phyloP scores from a whole-genome alignment of 2,888 invertebrate species.

The Cataglyphis livida region DNA sequence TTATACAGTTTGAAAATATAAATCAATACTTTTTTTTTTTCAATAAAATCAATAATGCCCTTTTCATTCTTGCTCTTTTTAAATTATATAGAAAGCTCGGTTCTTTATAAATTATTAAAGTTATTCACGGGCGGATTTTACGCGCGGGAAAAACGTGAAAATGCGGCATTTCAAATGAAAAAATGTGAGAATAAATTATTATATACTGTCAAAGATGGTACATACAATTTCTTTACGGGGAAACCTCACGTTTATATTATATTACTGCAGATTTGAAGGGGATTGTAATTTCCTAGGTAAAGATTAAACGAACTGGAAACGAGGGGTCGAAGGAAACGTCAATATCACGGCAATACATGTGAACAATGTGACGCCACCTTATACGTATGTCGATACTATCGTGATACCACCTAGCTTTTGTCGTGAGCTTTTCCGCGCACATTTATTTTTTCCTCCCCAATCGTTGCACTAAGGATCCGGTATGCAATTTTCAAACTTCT shows the following conservation, averaged over 20 bases:
- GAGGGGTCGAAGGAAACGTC: constrained; percentile 23
- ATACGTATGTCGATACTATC: background rate
- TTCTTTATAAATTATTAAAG: background rate
- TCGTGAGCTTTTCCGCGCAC: background rate
- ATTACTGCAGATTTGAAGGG: background rate
- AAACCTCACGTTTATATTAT: background rate
- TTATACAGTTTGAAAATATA: background rate
- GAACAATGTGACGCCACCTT: background rate
- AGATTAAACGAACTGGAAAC: constrained; percentile 35
- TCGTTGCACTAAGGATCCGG: background rate
- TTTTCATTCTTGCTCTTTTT: background rate
- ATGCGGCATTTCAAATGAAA: background rate
- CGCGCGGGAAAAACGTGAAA: background rate
- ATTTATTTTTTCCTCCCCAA: constrained; percentile 12
- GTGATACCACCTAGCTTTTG: background rate
- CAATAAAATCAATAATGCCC: background rate
- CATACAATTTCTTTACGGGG: background rate
- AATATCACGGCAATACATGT: constrained; percentile 10
- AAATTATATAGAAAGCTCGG: background rate
- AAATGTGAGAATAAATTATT: background rate
- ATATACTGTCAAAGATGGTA: background rate
- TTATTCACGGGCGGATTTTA: background rate
- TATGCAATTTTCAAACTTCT: background rate
- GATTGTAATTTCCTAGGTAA: constrained; percentile 19
- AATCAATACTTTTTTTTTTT: background rate